phyloP scores from a whole-genome alignment of 2,113 vertebrate genomes.

The Aspiorhynchus laticeps region DNA sequence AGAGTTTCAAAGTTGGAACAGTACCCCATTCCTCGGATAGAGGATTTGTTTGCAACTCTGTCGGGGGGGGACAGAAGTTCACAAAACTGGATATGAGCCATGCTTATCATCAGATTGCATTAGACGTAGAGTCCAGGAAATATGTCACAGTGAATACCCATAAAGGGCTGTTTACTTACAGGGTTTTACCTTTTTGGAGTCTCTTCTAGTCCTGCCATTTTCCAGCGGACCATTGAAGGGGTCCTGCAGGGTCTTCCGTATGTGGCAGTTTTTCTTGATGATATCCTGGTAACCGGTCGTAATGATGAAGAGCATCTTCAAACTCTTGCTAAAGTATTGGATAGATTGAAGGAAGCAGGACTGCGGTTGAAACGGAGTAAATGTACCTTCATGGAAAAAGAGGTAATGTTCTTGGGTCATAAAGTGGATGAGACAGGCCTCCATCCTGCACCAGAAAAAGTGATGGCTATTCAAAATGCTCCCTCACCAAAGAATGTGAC shows the following conservation, averaged over 20 bases:
- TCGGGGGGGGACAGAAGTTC: slow-evolving; percentile 35
- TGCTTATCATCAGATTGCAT: not conserved
- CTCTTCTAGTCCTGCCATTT: too few relatives aligned
- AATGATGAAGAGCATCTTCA: slow-evolving; percentile 27
- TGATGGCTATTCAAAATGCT: too few relatives aligned
- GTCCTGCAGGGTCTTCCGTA: slow-evolving; percentile 30
- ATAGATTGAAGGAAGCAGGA: not conserved
- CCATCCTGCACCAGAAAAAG: too few relatives aligned
- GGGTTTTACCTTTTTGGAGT: too few relatives aligned
- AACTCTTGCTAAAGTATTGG: not conserved
- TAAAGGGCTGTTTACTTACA: slow-evolving; percentile 28
- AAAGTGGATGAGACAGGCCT: too few relatives aligned
- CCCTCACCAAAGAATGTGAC: too few relatives aligned
- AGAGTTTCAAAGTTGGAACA: too few relatives aligned
- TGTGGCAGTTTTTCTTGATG: slow-evolving; percentile 46
- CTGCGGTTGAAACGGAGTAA: slow-evolving; percentile 5
- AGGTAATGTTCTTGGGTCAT: too few relatives aligned
- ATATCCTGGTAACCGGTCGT: slow-evolving; percentile 33
- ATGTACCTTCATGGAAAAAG: not conserved
- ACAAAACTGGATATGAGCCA: slow-evolving; percentile 45
- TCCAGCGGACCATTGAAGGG: slow-evolving; percentile 36
- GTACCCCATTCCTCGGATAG: not conserved
- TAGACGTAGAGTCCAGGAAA: too few relatives aligned
- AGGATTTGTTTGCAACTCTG: slow-evolving; percentile 38
- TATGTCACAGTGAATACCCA: slow-evolving; percentile 28